Evolutionary conservation across 2,797 vertebrate genomes (phyloP), one percentile per base, ranked within the genome.

Genomic region (Nyctibius grandis): DNA sequence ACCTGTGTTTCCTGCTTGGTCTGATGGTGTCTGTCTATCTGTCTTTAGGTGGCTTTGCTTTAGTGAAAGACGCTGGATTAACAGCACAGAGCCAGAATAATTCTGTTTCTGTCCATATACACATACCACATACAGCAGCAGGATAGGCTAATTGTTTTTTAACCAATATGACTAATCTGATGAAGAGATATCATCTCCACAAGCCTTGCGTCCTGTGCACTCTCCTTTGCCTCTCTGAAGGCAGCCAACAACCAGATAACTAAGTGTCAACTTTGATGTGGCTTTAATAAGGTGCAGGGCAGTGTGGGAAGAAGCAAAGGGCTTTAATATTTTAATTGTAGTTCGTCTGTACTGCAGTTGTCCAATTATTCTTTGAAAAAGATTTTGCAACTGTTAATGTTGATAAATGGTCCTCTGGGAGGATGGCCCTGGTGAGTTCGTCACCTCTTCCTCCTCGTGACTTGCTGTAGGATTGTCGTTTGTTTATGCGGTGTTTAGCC

Each of bases 271-370:
- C 38, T 85, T 83, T 80, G 75, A 82, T 77, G 50, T 59, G 42
- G 20, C n/a, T 89, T 93, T 93, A 85, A 77, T 65, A 79, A 89
- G 69, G 31, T 92, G 28, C 61, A 89, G 44, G 74, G 72, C 19
- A 33, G 33, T 17, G 42, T 21, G 56, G 45, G 12, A 75, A 78
- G 67, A 87, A n/a, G 29, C 14, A 93, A 61, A 89, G 29, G 25
- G 15, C n/a, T 91, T 91, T 85, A 96, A 64, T 90, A 79, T 79
- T 95, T 94, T 88, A 91, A 60, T 94, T 94, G 93, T 88, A 85
- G 85, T 88, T 90, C 89, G 28, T 82, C 70, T 90, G 47, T 87
- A 50, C 48, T 9, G 34, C 20, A 25, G 45, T 77, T 91, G 74
- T 74, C 67, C 61, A 83, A 54, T 84, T 94, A 83, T 56, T 88